Conservation (phyloP, 2,888 invertebrate genomes). For the Apeira syringaria region DNA sequence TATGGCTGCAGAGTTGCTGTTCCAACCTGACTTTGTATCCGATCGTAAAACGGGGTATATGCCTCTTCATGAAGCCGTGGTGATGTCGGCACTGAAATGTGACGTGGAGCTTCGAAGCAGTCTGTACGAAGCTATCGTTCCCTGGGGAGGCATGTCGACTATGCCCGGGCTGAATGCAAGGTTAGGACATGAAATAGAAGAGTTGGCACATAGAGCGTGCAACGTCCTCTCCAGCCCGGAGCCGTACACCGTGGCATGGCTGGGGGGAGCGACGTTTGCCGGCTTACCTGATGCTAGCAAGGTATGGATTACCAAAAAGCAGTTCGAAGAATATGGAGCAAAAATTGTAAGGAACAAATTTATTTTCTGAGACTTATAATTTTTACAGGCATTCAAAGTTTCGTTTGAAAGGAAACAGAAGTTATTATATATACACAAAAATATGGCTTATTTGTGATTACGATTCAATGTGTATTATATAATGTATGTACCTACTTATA, state of each 20-base stretch:
- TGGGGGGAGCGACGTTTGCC: constrained; percentile 67
- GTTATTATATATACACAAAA: too few relatives aligned
- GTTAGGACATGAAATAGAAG: constrained; percentile 47
- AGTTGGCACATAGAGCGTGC: constrained; percentile 34
- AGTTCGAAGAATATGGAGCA: constrained; percentile 62
- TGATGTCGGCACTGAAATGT: constrained; percentile 48
- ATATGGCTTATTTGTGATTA: too few relatives aligned
- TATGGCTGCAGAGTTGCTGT: constrained; percentile 54
- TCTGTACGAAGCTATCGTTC: constrained; percentile 48
- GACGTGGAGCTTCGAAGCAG: constrained; percentile 50
- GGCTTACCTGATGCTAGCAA: constrained; percentile 48
- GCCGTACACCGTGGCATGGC: constrained; percentile 55
- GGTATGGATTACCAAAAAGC: constrained; percentile 57
- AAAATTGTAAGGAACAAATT: constrained; percentile 63
- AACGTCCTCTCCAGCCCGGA: constrained; percentile 49
- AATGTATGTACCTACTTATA: too few relatives aligned
- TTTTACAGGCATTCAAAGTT: too few relatives aligned
- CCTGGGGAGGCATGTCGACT: constrained; percentile 57
- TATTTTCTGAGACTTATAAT: constrained; percentile 16
- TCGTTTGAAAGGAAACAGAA: too few relatives aligned
- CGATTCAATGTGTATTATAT: too few relatives aligned
- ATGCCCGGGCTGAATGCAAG: constrained; percentile 54
- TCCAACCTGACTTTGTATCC: constrained; percentile 51
- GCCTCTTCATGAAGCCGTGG: constrained; percentile 49
- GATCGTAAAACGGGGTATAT: constrained; percentile 32